phyloP scores from a whole-genome alignment of 2,797 vertebrate genomes.

The Tadarida brasiliensis region DNA sequence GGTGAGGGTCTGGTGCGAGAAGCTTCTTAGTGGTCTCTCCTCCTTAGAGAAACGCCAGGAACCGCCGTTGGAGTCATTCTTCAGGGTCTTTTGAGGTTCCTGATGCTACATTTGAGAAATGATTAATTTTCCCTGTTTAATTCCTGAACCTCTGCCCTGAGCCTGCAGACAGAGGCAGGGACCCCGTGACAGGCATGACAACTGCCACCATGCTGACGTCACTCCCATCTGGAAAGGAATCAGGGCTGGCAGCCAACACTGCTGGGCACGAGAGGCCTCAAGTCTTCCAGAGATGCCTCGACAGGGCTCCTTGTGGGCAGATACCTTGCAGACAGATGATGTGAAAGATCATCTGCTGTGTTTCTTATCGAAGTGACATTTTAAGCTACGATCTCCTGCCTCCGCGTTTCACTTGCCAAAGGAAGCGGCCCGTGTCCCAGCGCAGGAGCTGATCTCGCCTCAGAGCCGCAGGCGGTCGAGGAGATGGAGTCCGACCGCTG shows the following conservation, averaged over 20 bases:
- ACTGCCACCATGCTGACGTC: fast-evolving
- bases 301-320: not conserved
- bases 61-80: not conserved
- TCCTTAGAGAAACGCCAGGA: not conserved
- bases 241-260: not conserved
- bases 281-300: no score
- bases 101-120: not conserved
- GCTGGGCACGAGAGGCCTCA: not conserved
- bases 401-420: not conserved
- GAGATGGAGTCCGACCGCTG: not conserved
- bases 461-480: not conserved
- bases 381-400: not conserved
- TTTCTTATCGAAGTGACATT: not conserved
- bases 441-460: not conserved
- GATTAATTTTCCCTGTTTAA: not conserved
- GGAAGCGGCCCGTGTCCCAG: not conserved
- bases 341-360: not conserved
- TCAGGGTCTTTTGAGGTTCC: not conserved
- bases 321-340: fast-evolving
- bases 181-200: fast-evolving
- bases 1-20: no score
- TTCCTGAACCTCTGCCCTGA: not conserved
- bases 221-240: not conserved
- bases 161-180: not conserved
- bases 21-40: not conserved